Conservation (phyloP, 2,888 invertebrate species). For the Nasonovia ribisnigri region DNA sequence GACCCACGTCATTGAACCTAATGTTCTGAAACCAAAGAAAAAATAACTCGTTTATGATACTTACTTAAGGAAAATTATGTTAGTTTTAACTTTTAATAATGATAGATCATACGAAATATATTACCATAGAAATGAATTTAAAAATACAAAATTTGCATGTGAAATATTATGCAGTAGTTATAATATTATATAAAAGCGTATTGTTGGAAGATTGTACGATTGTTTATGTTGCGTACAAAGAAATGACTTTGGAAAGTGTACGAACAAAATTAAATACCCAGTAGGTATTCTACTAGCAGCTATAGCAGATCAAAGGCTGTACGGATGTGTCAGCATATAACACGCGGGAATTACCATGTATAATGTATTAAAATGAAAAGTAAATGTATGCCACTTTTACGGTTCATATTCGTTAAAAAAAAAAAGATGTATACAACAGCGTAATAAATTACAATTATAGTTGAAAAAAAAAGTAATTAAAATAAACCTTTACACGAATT, state of each 20-base stretch:
- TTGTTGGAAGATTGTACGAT: not conserved
- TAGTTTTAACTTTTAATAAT: not conserved
- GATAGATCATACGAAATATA: not conserved
- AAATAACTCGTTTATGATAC: not conserved
- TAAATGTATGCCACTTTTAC: not conserved
- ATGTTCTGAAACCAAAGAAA: not conserved
- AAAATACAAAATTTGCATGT: not conserved
- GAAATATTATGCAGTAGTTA: not conserved
- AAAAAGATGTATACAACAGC: not conserved
- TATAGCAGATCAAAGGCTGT: not conserved
- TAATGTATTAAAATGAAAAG: not conserved
- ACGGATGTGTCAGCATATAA: not conserved
- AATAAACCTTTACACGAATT: not conserved
- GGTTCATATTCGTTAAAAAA: not conserved
- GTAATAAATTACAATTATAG: not conserved
- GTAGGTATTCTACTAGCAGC: not conserved
- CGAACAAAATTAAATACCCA: not conserved
- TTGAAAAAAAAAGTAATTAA: not conserved
- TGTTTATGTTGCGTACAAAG: not conserved
- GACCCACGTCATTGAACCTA: not conserved
- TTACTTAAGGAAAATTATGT: not conserved
- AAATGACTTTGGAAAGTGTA: not conserved
- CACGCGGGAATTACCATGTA: not conserved
- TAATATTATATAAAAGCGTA: not conserved
- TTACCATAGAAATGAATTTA: not conserved